These are phyloP conservation scores for Phodopus roborovskii DNA, from an alignment of 2,113 vertebrate genomes.

Conservation along the genomic window DNA sequence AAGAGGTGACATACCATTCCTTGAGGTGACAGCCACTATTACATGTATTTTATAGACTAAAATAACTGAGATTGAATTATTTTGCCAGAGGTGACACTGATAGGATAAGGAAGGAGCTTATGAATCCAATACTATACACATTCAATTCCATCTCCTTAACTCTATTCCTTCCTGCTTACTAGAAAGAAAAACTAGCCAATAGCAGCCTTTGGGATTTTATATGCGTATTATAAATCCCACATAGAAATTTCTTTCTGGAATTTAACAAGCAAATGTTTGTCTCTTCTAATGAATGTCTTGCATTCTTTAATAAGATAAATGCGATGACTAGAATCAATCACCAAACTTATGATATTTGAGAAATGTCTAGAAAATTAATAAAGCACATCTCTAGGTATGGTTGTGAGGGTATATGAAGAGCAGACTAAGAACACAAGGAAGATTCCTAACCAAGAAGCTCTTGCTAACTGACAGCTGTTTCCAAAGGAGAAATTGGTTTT, in stretches of 20 bases:
- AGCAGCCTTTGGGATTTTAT: background rate
- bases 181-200: background rate
- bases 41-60: background rate
- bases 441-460: background rate
- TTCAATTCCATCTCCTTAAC: background rate
- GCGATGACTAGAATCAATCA: background rate
- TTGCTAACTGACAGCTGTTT: background rate
- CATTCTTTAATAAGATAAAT: background rate
- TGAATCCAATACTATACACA: background rate
- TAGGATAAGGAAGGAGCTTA: background rate
- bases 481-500: background rate
- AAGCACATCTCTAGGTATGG: background rate
- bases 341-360: background rate
- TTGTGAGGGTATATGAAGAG: background rate
- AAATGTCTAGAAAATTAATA: background rate
- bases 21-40: background rate
- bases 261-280: background rate
- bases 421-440: background rate
- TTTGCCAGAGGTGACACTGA: background rate
- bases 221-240: background rate
- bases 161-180: background rate
- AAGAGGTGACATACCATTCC: background rate
- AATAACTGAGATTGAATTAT: background rate
- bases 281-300: background rate
- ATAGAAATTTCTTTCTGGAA: background rate